phyloP scores from a whole-genome alignment of 2,113 vertebrate genomes.

The Dascyllus trimaculatus region DNA sequence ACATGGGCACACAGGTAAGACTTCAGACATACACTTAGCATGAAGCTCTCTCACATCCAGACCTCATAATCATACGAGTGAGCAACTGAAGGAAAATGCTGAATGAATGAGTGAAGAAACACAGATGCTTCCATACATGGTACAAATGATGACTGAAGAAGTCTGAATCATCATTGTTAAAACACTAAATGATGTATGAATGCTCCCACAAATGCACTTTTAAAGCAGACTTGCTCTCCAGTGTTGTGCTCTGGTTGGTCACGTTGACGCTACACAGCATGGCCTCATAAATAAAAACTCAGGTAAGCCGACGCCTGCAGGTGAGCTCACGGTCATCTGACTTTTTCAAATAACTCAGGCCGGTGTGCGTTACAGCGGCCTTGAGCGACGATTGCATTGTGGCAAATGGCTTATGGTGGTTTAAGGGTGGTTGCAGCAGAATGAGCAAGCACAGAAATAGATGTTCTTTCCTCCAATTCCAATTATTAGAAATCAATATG shows the following conservation, averaged over 20 bases:
- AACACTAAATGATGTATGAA: background rate
- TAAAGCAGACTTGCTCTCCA: background rate
- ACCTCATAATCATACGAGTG: background rate
- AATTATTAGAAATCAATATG: too few relatives aligned
- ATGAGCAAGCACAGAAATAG: too few relatives aligned
- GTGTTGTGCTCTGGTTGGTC: too few relatives aligned
- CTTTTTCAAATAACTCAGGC: too few relatives aligned
- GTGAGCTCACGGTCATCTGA: background rate
- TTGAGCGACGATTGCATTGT: background rate
- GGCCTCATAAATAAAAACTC: background rate
- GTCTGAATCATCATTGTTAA: background rate
- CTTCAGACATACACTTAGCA: too few relatives aligned
- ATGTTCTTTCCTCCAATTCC: too few relatives aligned
- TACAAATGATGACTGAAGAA: too few relatives aligned
- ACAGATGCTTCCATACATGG: background rate
- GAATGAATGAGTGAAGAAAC: background rate
- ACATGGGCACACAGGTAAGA: conserved; percentile 77
- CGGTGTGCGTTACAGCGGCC: background rate
- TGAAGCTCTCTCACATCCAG: background rate
- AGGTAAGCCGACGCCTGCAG: background rate
- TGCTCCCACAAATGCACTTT: too few relatives aligned
- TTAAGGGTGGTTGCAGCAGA: too few relatives aligned
- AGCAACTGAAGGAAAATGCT: background rate
- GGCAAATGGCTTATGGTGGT: too few relatives aligned
- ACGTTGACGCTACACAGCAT: too few relatives aligned